These are phyloP conservation scores for Clarias gariepinus DNA, from an alignment of 2,113 vertebrate genomes.

Conservation along the genomic window DNA sequence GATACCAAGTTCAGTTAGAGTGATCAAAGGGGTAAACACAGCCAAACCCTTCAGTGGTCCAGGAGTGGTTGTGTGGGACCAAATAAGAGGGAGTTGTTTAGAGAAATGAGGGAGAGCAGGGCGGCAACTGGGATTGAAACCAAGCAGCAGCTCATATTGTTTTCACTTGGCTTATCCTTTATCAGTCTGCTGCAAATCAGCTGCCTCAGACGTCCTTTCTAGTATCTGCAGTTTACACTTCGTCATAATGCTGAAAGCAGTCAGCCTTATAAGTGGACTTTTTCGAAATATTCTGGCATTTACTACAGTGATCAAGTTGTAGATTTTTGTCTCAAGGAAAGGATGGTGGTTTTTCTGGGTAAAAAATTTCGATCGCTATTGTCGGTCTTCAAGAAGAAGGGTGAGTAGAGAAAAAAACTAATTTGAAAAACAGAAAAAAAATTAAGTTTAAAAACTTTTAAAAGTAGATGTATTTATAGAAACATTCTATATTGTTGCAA, in stretches of 20 bases:
- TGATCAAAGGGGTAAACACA: slow-evolving; percentile 41
- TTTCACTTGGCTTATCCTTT: slow-evolving; percentile 53
- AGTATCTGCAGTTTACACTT: not conserved
- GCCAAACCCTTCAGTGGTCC: slow-evolving; percentile 59
- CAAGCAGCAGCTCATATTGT: slow-evolving; percentile 67
- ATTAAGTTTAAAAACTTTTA: not conserved
- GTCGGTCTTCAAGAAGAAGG: slow-evolving; percentile 90
- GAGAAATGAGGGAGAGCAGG: slow-evolving; percentile 15
- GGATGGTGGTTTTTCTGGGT: slow-evolving; percentile 89
- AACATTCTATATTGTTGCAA: not conserved
- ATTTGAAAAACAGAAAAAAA: not conserved
- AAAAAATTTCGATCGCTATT: slow-evolving; percentile 82
- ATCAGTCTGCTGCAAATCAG: slow-evolving; percentile 46
- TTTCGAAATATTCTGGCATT: slow-evolving; percentile 17
- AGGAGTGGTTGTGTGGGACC: slow-evolving; percentile 52
- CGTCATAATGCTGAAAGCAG: not conserved
- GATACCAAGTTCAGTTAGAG: slow-evolving; percentile 31
- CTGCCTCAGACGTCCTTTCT: slow-evolving; percentile 30
- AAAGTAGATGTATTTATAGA: not conserved
- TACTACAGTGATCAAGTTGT: not conserved
- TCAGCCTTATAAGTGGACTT: slow-evolving; percentile 17
- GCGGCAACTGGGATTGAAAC: slow-evolving; percentile 67
- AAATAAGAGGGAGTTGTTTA: slow-evolving; percentile 52
- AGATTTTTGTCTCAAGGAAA: slow-evolving; percentile 39
- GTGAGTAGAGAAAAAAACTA: slow-evolving; percentile 72